These are phyloP conservation scores for Acanthococcus lagerstroemiae DNA, from an alignment of 2,888 invertebrate species.

Conservation along the genomic window DNA sequence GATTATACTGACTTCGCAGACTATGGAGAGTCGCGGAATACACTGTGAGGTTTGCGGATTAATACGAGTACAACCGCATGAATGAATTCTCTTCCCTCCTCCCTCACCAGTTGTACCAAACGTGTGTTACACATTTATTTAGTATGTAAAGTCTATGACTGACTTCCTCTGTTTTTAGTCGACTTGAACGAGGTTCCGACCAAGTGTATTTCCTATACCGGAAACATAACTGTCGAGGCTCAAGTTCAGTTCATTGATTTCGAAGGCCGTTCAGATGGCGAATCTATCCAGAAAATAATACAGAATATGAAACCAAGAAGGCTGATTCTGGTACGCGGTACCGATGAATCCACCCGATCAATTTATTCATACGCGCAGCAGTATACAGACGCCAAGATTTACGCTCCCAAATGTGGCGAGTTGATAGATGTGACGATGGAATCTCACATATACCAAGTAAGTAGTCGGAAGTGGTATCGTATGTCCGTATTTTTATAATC, in stretches of 20 bases:
- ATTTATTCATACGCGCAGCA: conserved; percentile 52
- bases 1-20: too few relatives aligned
- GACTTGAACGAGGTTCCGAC: conserved; percentile 73
- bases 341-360: conserved; percentile 55
- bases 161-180: conserved; percentile 35
- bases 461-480: neutral
- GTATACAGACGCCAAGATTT: conserved; percentile 62
- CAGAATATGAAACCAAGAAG: conserved; percentile 70
- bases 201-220: conserved; percentile 68
- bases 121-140: neutral
- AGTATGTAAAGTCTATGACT: neutral
- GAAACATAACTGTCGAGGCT: conserved; percentile 69
- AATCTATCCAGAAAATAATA: conserved; percentile 70
- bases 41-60: too few relatives aligned
- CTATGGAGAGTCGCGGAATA: too few relatives aligned
- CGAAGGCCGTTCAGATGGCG: conserved; percentile 85
- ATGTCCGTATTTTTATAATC: too few relatives aligned
- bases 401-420: conserved; percentile 70
- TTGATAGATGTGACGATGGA: conserved; percentile 92
- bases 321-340: conserved; percentile 67
- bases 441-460: conserved; percentile 92
- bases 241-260: conserved; percentile 91
- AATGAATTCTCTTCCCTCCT: too few relatives aligned
- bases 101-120: too few relatives aligned
- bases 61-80: too few relatives aligned